These are phyloP conservation scores for Antheraea pernyi DNA, from an alignment of 1,140 invertebrate genomes.

Conservation along the genomic window DNA sequence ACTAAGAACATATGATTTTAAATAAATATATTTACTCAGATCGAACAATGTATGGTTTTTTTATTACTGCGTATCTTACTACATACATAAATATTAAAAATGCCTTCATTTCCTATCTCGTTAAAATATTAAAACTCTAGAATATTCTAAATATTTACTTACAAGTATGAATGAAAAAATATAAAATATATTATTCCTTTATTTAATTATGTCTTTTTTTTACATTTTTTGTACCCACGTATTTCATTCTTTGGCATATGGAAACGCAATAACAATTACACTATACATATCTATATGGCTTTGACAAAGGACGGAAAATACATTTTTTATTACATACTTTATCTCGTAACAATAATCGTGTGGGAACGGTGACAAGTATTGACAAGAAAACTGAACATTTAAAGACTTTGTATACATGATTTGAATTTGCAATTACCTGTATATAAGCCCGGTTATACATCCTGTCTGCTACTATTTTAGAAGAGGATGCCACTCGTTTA, in stretches of 20 bases:
- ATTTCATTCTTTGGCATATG: slow-evolving; percentile 59
- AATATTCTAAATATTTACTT: not conserved
- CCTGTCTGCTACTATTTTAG: not conserved
- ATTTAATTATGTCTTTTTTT: slow-evolving; percentile 3
- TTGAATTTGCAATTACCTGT: not conserved
- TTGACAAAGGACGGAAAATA: slow-evolving; percentile 1
- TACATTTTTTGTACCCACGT: slow-evolving; percentile 44
- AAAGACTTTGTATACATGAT: too few relatives aligned
- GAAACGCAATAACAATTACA: slow-evolving; percentile 21
- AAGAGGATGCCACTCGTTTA: not conserved
- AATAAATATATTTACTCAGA: too few relatives aligned
- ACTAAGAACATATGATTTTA: too few relatives aligned
- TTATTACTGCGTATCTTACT: too few relatives aligned
- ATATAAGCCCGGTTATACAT: not conserved
- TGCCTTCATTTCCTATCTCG: not conserved
- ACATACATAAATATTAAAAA: not conserved
- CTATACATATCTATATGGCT: slow-evolving; percentile 2
- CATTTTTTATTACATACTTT: not conserved
- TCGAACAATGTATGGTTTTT: too few relatives aligned
- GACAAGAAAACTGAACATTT: not conserved
- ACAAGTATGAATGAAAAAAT: not conserved
- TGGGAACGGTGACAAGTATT: not conserved
- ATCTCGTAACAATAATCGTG: not conserved
- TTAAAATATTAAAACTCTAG: not conserved
- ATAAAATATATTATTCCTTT: not conserved